Evolutionary conservation across 2,113 vertebrate species (phyloP).

Genomic region (Nycticryphes semicollaris): DNA sequence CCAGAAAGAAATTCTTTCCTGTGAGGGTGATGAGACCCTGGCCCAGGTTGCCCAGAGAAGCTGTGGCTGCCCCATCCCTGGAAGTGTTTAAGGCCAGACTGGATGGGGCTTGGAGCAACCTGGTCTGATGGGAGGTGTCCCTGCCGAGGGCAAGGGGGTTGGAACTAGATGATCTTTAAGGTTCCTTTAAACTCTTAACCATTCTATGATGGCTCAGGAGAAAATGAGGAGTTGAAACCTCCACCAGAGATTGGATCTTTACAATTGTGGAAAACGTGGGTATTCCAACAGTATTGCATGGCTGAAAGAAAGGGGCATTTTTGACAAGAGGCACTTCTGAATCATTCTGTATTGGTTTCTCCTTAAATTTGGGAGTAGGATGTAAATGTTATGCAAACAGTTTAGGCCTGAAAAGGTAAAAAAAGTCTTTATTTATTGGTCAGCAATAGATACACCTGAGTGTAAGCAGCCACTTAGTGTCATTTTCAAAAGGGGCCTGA

Average conservation of each 20-base stretch:
- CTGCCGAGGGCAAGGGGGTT: no score
- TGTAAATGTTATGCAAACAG: background rate
- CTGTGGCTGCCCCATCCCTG: no score
- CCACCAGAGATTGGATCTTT: background rate
- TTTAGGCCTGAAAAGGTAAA: background rate
- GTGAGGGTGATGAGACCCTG: no score
- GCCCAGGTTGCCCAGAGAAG: no score
- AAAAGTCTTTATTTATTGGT: background rate
- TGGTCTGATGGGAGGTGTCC: no score
- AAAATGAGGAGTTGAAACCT: background rate
- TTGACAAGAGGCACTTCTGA: background rate
- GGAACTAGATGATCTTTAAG: no score
- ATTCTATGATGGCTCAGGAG: background rate
- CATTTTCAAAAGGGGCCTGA: background rate
- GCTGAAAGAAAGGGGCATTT: fast-evolving
- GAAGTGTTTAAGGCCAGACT: no score
- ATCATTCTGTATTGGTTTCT: background rate
- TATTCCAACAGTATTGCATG: background rate
- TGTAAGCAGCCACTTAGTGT: background rate
- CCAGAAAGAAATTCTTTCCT: no score
- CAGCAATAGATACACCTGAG: background rate
- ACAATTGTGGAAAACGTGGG: background rate
- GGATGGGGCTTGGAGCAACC: no score
- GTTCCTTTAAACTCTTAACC: no score
- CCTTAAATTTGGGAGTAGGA: background rate